A percentile compares a stretch with the other conserved stretches of the same genome.
Conservation (phyloP, 2,888 invertebrate genomes). For the Caenorhabditis sp. region DNA sequence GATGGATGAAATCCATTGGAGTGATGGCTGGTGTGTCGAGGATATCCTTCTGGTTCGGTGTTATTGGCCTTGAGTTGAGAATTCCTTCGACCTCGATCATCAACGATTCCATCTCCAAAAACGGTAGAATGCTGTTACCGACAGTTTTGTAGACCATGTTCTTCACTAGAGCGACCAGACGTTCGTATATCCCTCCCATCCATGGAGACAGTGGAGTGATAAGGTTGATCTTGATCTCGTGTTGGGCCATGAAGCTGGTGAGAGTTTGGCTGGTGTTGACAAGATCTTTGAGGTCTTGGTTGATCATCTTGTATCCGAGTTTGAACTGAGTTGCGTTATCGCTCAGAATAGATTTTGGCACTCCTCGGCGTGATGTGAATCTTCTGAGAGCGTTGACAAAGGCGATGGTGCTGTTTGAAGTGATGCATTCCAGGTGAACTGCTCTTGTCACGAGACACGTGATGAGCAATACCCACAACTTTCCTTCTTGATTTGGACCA, state of each 20-base stretch:
- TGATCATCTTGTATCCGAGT: not conserved
- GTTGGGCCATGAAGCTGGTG: not conserved
- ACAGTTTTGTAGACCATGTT: not conserved
- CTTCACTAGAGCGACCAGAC: not conserved
- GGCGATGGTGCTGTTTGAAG: conserved; percentile 47
- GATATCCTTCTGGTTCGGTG: too few relatives aligned
- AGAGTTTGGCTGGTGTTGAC: not conserved
- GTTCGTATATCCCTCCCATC: conserved; percentile 13
- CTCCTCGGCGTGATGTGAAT: conserved; percentile 83
- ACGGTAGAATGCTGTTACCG: too few relatives aligned
- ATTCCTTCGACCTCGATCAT: too few relatives aligned
- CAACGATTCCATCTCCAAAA: too few relatives aligned
- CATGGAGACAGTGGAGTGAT: conserved; percentile 12
- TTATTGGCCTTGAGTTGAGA: too few relatives aligned
- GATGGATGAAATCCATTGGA: not conserved
- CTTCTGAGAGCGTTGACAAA: conserved; percentile 74
- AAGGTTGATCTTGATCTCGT: conserved; percentile 7
- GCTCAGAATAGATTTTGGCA: conserved; percentile 75
- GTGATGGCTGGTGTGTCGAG: too few relatives aligned
- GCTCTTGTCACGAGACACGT: conserved; percentile 82
- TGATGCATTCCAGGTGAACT: conserved; percentile 68
- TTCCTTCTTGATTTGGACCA: not conserved
- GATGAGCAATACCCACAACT: conserved; percentile 77
- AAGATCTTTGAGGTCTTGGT: not conserved
- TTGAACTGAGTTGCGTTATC: conserved; percentile 84